Base-by-base conservation (phyloP, 2,113 vertebrate species). In the Pycnonotus jocosus region DNA sequence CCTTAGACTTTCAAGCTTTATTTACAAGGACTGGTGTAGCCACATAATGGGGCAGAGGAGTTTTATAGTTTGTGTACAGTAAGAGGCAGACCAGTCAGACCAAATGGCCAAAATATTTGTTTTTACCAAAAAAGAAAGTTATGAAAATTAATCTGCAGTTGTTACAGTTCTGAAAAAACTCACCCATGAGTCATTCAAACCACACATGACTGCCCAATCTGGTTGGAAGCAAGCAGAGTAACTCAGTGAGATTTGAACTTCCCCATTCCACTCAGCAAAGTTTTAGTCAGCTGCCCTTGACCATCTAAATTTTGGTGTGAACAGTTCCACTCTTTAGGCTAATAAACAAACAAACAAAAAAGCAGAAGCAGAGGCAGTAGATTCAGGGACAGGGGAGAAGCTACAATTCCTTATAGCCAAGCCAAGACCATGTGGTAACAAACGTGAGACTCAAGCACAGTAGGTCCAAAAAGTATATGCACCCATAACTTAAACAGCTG, bases 381-480 rank as follows among this genome's bases (percentile, higher is more conserved):
- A 64, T 68, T 19, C 1, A 33, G 23, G 8, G 7, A 3, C 11
- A 40, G 35, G 7, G 8, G 24, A 17, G 13, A 51, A 90, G 54
- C 25, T 40, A 20, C 16, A 60, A 4, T 22, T 74, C 56, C 8
- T 71, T 56, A 48, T 8, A 77, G 31, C 17, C 15, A 44, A 69
- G 38, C 10, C 1, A 2, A 85, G n/a, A 40, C 6, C 11, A 86
- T 27, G 33, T 0, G 0, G 22, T 27, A 77, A 40, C 0, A 1
- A 21, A 65, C 73, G 20, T 37, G 31, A 33, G 12, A 70, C 27
- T 28, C 70, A 81, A 90, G 23, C 10, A 42, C 3, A 31, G 15
- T 17, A 38, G 23, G 33, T 27, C 24, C n/a, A 30, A 57, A 89
- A 35, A 44, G 0, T 28, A 9, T 44, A 18, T n/a, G 56, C 12